Percentiles rank a stretch among this genome's conserved stretches.
phyloP scores from a whole-genome alignment of 2,797 vertebrate genomes.

The Euphonia xanthogaster region DNA sequence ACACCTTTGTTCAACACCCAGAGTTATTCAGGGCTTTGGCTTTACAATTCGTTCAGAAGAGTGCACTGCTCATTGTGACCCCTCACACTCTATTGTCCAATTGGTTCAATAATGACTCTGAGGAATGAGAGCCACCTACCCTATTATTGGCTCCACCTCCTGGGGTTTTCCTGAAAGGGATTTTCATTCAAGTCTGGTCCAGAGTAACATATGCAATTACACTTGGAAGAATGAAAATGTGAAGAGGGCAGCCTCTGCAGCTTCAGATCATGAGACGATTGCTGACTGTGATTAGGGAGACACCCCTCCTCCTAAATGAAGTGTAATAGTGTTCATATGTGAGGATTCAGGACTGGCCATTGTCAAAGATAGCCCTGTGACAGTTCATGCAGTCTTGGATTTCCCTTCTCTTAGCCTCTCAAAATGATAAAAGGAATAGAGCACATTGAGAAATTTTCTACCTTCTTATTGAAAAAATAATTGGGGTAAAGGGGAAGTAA shows the following conservation, averaged over 20 bases:
- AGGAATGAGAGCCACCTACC: slow-evolving; percentile 33
- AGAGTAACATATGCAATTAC: slow-evolving; percentile 27
- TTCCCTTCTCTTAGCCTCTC: not conserved
- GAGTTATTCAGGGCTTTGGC: slow-evolving; percentile 16
- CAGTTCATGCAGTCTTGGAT: not conserved
- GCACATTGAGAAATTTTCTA: not conserved
- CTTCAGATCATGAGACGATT: slow-evolving; percentile 35
- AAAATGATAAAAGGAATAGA: not conserved
- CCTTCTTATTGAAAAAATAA: not conserved
- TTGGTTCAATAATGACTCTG: slow-evolving; percentile 45
- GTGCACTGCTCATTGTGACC: slow-evolving; percentile 21
- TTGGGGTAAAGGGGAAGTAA: not conserved
- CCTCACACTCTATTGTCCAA: not conserved
- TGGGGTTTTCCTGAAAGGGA: slow-evolving; percentile 1
- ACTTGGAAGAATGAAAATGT: slow-evolving; percentile 8
- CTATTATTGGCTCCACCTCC: slow-evolving; percentile 34
- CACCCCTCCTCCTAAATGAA: slow-evolving; percentile 24
- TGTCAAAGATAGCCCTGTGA: not conserved
- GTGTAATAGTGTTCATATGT: not conserved
- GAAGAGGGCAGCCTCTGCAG: slow-evolving; percentile 25
- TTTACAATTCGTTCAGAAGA: slow-evolving; percentile 5
- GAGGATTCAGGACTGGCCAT: not conserved
- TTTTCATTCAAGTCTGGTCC: slow-evolving; percentile 9
- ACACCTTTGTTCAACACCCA: not conserved
- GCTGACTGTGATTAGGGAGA: slow-evolving; percentile 36